Evolutionary conservation across 92 coral and sea anemone species (phyloP).

Genomic region (Zoanthus gigantus): DNA sequence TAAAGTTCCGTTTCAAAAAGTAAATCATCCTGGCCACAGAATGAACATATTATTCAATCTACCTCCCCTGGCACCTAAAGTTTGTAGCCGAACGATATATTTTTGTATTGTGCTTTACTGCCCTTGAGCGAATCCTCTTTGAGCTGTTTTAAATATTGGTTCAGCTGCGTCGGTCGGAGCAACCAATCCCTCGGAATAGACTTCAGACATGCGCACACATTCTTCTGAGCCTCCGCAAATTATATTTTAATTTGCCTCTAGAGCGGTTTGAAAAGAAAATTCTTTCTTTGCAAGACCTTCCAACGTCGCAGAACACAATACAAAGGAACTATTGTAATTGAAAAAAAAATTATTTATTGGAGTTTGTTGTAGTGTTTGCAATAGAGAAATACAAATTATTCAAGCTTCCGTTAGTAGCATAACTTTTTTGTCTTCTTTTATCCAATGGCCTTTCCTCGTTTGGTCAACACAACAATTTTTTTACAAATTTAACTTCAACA

Average conservation of each 20-base stretch:
- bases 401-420: neutral
- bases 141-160: neutral
- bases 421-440: constrained; percentile 15
- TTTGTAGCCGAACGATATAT: constrained; percentile 7
- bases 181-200: constrained; percentile 34
- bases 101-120: constrained; percentile 11
- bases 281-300: neutral
- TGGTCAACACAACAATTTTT: constrained; percentile 39
- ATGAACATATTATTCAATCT: neutral
- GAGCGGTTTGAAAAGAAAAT: constrained; percentile 18
- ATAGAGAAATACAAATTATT: constrained; percentile 12
- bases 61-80: constrained; percentile 4
- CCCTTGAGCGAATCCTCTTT: constrained; percentile 28
- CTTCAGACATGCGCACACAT: constrained; percentile 47
- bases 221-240: neutral
- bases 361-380: constrained; percentile 24
- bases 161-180: constrained; percentile 49
- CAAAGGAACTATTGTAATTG: constrained; percentile 12
- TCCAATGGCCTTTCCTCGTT: constrained; percentile 13
- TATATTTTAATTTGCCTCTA: constrained; percentile 33
- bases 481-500: constrained; percentile 50
- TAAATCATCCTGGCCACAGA: neutral
- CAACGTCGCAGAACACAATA: neutral
- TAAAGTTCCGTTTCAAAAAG: constrained; percentile 6
- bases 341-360: constrained; percentile 26